A percentile compares a stretch with the other conserved stretches of the same genome.
Evolutionary conservation across 2,888 invertebrate genomes (phyloP).

Genomic region (Sinotaia quadrata): DNA sequence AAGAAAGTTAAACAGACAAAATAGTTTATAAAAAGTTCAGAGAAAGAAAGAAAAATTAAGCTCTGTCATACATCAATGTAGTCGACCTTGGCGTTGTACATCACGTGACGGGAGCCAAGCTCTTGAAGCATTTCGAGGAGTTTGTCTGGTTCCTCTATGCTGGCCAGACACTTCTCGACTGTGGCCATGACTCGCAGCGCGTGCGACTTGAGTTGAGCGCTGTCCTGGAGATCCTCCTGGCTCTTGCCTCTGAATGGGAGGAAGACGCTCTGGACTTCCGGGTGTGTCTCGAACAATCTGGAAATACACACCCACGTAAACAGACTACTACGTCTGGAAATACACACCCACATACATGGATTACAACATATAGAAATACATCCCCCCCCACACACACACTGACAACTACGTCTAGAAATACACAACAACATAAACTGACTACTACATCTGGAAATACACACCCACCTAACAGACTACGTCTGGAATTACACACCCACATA

Average conservation of each 20-base stretch:
- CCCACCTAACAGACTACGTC: not conserved
- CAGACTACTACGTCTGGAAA: not conserved
- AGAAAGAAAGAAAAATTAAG: not conserved
- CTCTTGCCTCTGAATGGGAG: conserved; percentile 74
- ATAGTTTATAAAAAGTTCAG: not conserved
- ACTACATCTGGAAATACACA: no score
- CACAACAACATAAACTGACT: not conserved
- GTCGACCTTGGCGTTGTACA: conserved; percentile 75
- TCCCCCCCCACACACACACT: not conserved
- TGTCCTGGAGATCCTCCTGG: conserved; percentile 74
- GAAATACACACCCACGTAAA: no score
- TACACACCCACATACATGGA: conserved; percentile 3
- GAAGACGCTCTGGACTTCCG: conserved; percentile 75
- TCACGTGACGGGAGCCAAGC: conserved; percentile 74
- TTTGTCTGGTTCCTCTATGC: conserved; percentile 74
- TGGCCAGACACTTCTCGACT: conserved; percentile 75
- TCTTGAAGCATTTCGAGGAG: conserved; percentile 74
- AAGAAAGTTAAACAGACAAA: not conserved
- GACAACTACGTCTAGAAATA: not conserved
- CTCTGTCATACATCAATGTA: conserved; percentile 73
- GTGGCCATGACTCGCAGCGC: conserved; percentile 76
- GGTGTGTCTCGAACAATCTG: conserved; percentile 76
- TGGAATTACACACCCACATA: not conserved
- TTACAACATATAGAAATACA: not conserved
- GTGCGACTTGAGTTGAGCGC: conserved; percentile 74